Conservation (phyloP, 1,140 invertebrate species). For the Elysia chlorotica region DNA sequence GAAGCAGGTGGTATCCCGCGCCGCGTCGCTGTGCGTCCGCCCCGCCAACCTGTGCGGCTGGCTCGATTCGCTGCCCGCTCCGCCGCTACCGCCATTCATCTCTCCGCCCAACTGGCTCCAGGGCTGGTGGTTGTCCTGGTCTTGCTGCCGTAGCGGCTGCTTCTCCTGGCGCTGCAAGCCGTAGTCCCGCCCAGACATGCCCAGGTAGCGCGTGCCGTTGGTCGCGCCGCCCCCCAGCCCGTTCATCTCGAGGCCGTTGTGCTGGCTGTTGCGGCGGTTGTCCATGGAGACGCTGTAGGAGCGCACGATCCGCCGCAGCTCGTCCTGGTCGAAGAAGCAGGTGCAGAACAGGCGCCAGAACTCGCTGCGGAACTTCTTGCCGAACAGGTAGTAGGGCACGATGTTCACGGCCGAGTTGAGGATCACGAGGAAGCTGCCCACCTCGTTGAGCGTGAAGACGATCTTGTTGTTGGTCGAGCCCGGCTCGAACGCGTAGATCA, state of each 20-base stretch:
- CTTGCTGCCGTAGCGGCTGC: not conserved
- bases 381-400: conserved; percentile 62
- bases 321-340: conserved; percentile 49
- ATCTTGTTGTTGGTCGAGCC: conserved; percentile 19
- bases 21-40: not conserved
- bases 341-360: conserved; percentile 56
- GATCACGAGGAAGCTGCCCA: conserved; percentile 57
- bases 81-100: not conserved
- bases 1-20: too few species aligned
- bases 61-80: too few species aligned
- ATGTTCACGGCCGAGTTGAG: conserved; percentile 62
- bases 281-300: conserved; percentile 46
- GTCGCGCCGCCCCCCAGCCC: conserved; percentile 18
- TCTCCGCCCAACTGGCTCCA: not conserved
- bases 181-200: not conserved
- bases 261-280: conserved; percentile 32
- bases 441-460: conserved; percentile 53
- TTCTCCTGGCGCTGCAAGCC: too few species aligned
- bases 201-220: too few species aligned
- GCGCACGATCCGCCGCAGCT: conserved; percentile 37
- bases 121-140: not conserved
- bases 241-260: conserved; percentile 35
- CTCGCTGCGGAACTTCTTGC: conserved; percentile 54
- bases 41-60: not conserved
- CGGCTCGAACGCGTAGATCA: conserved; percentile 56